Evolutionary conservation across 2,797 vertebrate species (phyloP), one percentile per base, ranked within the genome.

Genomic region (Betta splendens): DNA sequence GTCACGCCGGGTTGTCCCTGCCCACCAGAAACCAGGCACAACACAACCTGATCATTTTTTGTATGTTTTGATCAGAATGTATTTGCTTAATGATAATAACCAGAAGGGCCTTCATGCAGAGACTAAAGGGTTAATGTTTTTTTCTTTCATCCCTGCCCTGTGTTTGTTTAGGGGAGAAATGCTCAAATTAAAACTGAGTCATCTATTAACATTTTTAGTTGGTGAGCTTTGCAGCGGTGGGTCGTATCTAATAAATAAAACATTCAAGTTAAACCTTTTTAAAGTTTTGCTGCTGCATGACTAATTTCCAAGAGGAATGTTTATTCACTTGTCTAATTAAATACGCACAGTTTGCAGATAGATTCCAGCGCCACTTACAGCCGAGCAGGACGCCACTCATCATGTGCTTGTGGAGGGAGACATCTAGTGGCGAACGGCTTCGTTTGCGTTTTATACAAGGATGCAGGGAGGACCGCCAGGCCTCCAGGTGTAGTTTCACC

Each of bases 251-350:
- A 89, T 86, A 73, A 77, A 86, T 85, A 79, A 87, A 89, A 85
- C 72, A 87, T 83, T 50, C 15, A 35, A 68, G 61, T 71, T 65
- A 77, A 84, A 79, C 76, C 55, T 79, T 82, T 77, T 84, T 72
- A 83, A 79, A 84, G 75, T 33, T 13, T 52, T 5, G 18, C 69
- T 69, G 61, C 69, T 63, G 84, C 61, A 68, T 85, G 69, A 38
- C 52, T 86, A 71, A 81, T 86, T 85, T 80, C 9, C 32, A 72
- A 47, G 20, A 68, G 51, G 70, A 77, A 87, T 87, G 72, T 85
- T 87, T 83, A 89, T 86, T 85, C 81, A 81, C 75, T 64, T 54
- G 37, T 7, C 49, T 72, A 77, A 87, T 87, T 80, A 85, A 80
- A 80, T 63, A 83, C 81, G 67, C 59, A 74, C 58, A n/a, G 73